Base-by-base conservation (phyloP, 2,797 vertebrate genomes). In the Cacajao melanocephalus region DNA sequence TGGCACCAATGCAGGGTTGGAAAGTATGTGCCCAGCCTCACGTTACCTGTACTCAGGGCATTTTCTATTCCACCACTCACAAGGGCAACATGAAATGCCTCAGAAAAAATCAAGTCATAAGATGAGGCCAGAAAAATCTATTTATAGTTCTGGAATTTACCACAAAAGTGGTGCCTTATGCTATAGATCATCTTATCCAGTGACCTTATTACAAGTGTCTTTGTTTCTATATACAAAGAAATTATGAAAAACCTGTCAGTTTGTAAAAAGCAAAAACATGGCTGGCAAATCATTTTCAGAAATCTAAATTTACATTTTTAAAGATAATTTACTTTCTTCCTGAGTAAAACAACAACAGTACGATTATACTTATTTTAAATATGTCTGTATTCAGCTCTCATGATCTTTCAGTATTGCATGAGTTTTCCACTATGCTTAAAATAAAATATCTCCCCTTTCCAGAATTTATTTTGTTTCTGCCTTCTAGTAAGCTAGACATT, bases 271-370 rank as follows among this genome's bases (percentile, higher is more conserved):
- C 58, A 90, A 88, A 90, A 64, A 50, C 55, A 52, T 7, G 26
- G 79, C 85, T 75, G 48, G 87, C 46, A 73, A 70, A 20, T 84
- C n/a, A 70, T 19, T 96, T 88, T 80, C 19, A 72, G 72, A 93
- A 87, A 93, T 72, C 39, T n/a, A 36, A 83, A 67, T 93, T 46
- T 58, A 30, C 20, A 48, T 95, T 94, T 94, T 93, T 75, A 28
- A 89, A 57, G 57, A 57, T 76, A 19, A 61, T 86, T 93, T 84
- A 50, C 48, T 84, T 80, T 80, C 28, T 22, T 94, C 50, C 26
- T 67, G 33, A 75, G 72, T 61, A 64, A 91, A 72, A 58, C 2
- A 52, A 14, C 20, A 88, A 19, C 61, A 67, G 61, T 39, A 44
- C 55, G 7, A 72, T 57, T 48, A 50, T 95, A 44, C 36, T 33